Percentiles rank a stretch among this genome's conserved stretches.
Evolutionary conservation across 2,113 vertebrate species (phyloP).

Genomic region (Corydoras maculifer): DNA sequence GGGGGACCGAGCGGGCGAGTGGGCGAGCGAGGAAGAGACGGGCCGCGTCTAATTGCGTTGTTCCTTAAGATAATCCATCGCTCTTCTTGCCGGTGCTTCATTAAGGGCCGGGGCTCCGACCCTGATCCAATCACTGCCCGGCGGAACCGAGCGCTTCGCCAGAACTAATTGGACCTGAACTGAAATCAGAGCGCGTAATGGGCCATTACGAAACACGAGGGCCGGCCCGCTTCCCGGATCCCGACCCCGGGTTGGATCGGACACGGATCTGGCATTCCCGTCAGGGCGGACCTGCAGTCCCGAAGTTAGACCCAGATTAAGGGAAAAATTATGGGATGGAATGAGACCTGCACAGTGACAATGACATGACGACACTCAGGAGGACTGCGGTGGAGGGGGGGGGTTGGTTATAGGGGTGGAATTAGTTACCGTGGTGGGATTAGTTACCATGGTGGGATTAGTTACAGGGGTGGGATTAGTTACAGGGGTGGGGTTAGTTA

Average conservation of each 20-base stretch:
- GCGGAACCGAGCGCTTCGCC: slow-evolving; percentile 40
- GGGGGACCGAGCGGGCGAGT: not conserved
- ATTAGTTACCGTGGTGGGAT: no score
- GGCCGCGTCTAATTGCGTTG: slow-evolving; percentile 56
- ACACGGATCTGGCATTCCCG: not conserved
- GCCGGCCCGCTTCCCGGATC: slow-evolving; percentile 8
- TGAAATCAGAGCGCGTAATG: slow-evolving; percentile 50
- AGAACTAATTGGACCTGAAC: slow-evolving; percentile 42
- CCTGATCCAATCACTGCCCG: slow-evolving; percentile 47
- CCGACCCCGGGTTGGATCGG: not conserved
- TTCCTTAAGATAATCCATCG: slow-evolving; percentile 55
- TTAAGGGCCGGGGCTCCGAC: slow-evolving; percentile 52
- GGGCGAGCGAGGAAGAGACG: slow-evolving; percentile 38
- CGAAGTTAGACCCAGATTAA: not conserved
- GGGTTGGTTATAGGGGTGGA: no score
- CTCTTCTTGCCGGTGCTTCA: slow-evolving; percentile 49
- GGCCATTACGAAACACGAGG: slow-evolving; percentile 40
- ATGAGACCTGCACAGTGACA: no score
- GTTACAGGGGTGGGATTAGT: no score
- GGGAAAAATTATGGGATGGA: no score
- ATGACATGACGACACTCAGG: no score
- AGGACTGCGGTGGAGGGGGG: no score
- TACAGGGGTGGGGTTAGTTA: no score
- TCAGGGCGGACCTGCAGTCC: not conserved
- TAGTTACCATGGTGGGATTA: no score